Base-by-base conservation (phyloP, 1,140 invertebrate genomes). In the Calephelis virginiensis region DNA sequence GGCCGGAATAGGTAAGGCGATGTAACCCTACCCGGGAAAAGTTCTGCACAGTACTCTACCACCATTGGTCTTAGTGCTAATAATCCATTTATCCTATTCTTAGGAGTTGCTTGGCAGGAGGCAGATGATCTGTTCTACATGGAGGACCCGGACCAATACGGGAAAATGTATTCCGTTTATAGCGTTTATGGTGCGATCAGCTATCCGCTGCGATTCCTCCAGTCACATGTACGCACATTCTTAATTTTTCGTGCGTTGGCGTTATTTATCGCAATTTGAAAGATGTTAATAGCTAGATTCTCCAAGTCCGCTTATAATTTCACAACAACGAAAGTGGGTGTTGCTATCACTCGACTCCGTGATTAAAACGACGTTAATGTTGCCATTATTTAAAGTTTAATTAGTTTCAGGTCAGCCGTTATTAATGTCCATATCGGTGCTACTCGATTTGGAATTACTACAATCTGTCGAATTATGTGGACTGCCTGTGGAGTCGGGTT, bases 161-260 rank as follows among this genome's bases (percentile, higher is more conserved):
- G 28, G 28, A 28, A 28, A 28, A 28, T 28, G 28, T 28, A 28
- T 28, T 28, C 28, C 2, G 28, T 28, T 28, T 43, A 9, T 43
- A 43, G 6, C 6, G 40, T 43, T 43, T 43, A 43, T 28, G 2
- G 8, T 43, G 40, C 40, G 40, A 43, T 0, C 0, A 8, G 6
- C 5, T 43, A 43, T 43, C 6, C 40, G 40, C 40, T 43, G 40
- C 40, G 40, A 43, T 43, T 43, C 40, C 40, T 8, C 40, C 40
- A 43, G 8, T 43, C 6, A 43, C 40, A 43, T 43, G 40, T 43
- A 8, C 8, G 40, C 40, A 43, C 67, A 49, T 60, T 47, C 49
- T 63, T 64, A 66, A 45, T 45, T 46, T 66, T 65, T 63, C 49
- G 65, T 67, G 73, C 69, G 71, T 75, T 69, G 73, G 73, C 68